These are phyloP conservation scores for Diabrotica virgifera DNA, from an alignment of 1,140 invertebrate genomes.

Conservation along the genomic window DNA sequence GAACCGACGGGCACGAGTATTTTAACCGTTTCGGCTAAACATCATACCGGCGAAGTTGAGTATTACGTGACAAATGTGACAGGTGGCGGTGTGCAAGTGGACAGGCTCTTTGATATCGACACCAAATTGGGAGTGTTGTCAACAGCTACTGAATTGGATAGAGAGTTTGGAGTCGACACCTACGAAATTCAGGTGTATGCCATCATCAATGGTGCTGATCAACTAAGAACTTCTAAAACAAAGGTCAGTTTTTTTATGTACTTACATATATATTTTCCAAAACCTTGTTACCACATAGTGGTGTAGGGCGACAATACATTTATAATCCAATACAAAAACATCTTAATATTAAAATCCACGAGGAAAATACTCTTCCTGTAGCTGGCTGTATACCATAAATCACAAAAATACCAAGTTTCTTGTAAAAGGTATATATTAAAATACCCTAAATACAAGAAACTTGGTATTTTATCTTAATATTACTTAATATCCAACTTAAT, in stretches of 20 bases:
- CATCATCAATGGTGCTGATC: conserved; percentile 59
- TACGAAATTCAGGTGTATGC: conserved; percentile 84
- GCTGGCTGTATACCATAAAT: too few species aligned
- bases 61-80: conserved; percentile 93
- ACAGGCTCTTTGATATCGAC: conserved; percentile 87
- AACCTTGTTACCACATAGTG: too few species aligned
- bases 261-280: too few species aligned
- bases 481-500: too few species aligned
- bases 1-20: conserved; percentile 81
- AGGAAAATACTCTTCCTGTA: too few species aligned
- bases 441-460: too few species aligned
- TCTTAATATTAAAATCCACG: too few species aligned
- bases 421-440: too few species aligned
- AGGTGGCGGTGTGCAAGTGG: conserved; percentile 69
- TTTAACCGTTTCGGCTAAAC: conserved; percentile 70
- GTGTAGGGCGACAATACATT: too few species aligned
- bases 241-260: conserved; percentile 74
- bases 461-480: too few species aligned
- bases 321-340: too few species aligned
- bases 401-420: too few species aligned
- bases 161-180: conserved; percentile 74
- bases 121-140: conserved; percentile 83
- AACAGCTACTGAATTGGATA: conserved; percentile 78
- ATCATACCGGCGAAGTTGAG: conserved; percentile 64
- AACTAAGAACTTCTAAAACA: conserved; percentile 69